phyloP scores from a whole-genome alignment of 37 sponge, comb jelly and placozoan genomes.

The Sycon ciliatum region DNA sequence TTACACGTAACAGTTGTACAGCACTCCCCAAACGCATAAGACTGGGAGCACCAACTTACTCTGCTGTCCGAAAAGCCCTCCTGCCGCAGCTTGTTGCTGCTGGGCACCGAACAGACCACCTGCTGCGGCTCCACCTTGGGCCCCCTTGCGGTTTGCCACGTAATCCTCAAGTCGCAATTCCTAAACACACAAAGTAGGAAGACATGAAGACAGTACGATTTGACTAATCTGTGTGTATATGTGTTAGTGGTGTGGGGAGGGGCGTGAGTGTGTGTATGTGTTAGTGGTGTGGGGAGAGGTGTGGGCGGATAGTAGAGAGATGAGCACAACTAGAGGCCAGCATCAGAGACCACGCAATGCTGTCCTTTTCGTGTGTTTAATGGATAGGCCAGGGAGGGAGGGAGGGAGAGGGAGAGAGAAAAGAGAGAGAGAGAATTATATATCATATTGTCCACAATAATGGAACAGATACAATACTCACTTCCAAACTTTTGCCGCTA shows the following conservation, averaged over 20 bases:
- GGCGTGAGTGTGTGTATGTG: too few relatives aligned
- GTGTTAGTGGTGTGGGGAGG: too few relatives aligned
- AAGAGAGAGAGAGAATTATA: background rate
- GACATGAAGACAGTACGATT: background rate
- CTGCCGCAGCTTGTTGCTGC: slow-evolving; percentile 1
- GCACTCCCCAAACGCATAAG: too few relatives aligned
- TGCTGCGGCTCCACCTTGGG: background rate
- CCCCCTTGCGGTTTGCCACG: slow-evolving; percentile 55
- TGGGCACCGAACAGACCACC: slow-evolving; percentile 18
- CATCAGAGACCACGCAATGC: too few relatives aligned
- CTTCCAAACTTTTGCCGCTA: slow-evolving; percentile 67
- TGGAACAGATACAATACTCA: background rate
- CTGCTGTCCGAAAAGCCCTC: background rate
- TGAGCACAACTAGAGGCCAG: too few relatives aligned
- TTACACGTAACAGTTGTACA: too few relatives aligned
- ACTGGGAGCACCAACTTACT: too few relatives aligned
- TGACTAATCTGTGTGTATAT: too few relatives aligned
- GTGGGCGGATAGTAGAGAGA: too few relatives aligned
- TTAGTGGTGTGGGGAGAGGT: too few relatives aligned
- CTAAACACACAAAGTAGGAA: slow-evolving; percentile 18
- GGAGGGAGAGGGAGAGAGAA: background rate
- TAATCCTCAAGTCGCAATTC: slow-evolving; percentile 81
- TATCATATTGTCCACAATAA: background rate
- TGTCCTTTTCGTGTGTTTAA: too few relatives aligned
- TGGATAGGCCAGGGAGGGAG: background rate